Percentiles rank a stretch among this genome's conserved stretches.
phyloP scores from a whole-genome alignment of 2,797 vertebrate genomes.

The Rhinella marina region DNA sequence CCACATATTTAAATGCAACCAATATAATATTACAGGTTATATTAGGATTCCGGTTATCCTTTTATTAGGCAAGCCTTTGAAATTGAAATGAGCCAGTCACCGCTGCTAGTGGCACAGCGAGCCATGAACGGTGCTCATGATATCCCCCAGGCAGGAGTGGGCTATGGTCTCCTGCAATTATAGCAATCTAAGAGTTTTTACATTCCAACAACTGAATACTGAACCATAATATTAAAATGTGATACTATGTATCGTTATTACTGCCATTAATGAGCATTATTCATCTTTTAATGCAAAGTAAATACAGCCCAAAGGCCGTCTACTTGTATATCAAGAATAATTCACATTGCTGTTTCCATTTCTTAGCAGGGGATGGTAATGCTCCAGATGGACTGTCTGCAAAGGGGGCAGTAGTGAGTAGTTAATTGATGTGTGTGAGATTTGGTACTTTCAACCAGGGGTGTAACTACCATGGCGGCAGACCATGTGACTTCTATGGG shows the following conservation, averaged over 20 bases:
- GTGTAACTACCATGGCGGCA: no score
- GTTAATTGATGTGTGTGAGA: no score
- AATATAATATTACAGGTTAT: constrained; percentile 22
- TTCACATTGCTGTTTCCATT: neutral
- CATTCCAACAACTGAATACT: neutral
- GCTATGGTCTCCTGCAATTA: constrained; percentile 24
- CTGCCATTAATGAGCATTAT: neutral
- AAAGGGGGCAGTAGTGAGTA: neutral
- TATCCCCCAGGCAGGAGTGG: constrained; percentile 37
- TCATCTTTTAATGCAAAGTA: neutral
- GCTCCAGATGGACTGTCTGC: neutral
- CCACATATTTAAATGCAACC: neutral
- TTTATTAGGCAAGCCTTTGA: constrained; percentile 38
- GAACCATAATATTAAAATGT: neutral
- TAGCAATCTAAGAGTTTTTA: neutral
- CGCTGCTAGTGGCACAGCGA: constrained; percentile 38
- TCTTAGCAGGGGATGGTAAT: neutral
- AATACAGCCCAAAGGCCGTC: neutral
- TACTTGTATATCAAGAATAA: neutral
- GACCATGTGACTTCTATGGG: no score
- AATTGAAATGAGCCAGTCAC: constrained; percentile 42
- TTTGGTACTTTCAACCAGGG: no score
- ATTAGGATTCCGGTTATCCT: neutral
- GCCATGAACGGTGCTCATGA: constrained; percentile 24
- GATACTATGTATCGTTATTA: neutral